Evolutionary conservation across 2,113 vertebrate species (phyloP).

Genomic region (Nibea albiflora): DNA sequence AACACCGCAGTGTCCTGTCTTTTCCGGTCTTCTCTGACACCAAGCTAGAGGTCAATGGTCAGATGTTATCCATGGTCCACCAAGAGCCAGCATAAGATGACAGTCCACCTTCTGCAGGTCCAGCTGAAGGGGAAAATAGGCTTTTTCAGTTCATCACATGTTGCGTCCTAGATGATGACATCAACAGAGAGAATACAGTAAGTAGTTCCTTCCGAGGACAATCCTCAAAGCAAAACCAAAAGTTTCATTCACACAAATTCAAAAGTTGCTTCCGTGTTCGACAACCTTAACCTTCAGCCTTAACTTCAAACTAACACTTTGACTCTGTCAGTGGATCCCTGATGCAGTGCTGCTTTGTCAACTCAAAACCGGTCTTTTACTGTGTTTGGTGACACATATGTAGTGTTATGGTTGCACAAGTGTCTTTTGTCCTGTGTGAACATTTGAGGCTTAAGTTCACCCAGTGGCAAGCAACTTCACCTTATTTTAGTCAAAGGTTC

Average conservation of each 20-base stretch:
- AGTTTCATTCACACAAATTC: background rate
- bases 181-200: conserved; percentile 5
- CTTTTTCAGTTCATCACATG: conserved; percentile 25
- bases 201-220: background rate
- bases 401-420: background rate
- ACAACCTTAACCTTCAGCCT: no score
- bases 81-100: conserved; percentile 2
- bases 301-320: background rate
- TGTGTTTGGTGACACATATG: background rate
- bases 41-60: background rate
- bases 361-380: background rate
- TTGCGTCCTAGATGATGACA: background rate
- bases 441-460: background rate
- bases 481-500: background rate
- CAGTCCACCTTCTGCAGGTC: conserved; percentile 6
- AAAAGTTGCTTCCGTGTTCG: background rate
- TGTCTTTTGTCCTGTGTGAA: background rate
- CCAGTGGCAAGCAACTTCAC: background rate
- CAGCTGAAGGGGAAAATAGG: conserved; percentile 44
- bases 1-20: background rate
- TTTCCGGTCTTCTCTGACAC: background rate
- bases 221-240: background rate
- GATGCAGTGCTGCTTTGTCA: conserved; percentile 65
- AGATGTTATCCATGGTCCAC: conserved; percentile 10
- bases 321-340: background rate